Evolutionary conservation across 2,797 vertebrate genomes (phyloP).

Genomic region (Numenius phaeopus): DNA sequence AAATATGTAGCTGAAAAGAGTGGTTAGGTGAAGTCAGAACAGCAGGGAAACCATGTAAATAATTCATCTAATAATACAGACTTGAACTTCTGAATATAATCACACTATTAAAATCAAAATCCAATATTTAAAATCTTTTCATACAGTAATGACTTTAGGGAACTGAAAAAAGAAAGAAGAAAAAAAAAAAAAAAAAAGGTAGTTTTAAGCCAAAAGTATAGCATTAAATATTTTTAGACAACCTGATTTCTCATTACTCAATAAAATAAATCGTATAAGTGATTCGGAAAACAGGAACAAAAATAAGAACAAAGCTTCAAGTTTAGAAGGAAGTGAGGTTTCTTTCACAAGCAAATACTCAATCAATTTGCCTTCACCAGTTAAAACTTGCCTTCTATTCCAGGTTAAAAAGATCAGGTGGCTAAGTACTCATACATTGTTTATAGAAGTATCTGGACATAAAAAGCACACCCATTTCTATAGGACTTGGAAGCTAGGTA

Average conservation of each 20-base stretch:
- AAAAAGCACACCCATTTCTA: neutral
- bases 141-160: neutral
- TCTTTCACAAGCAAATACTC: neutral
- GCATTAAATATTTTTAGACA: neutral
- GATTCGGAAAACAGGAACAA: neutral
- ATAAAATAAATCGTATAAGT: neutral
- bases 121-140: neutral
- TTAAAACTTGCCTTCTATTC: neutral
- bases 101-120: neutral
- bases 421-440: neutral
- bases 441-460: neutral
- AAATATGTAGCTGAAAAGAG: neutral
- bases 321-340: neutral
- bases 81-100: neutral
- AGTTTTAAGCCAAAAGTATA: neutral
- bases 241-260: neutral
- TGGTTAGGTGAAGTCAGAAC: neutral
- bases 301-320: neutral
- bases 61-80: neutral
- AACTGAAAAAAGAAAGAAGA: neutral
- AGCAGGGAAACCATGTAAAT: neutral
- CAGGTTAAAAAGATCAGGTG: neutral
- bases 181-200: neutral
- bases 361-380: neutral
- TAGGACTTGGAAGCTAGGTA: neutral